phyloP scores from a whole-genome alignment of 2,888 invertebrate genomes.

The Acanthococcus lagerstroemiae region DNA sequence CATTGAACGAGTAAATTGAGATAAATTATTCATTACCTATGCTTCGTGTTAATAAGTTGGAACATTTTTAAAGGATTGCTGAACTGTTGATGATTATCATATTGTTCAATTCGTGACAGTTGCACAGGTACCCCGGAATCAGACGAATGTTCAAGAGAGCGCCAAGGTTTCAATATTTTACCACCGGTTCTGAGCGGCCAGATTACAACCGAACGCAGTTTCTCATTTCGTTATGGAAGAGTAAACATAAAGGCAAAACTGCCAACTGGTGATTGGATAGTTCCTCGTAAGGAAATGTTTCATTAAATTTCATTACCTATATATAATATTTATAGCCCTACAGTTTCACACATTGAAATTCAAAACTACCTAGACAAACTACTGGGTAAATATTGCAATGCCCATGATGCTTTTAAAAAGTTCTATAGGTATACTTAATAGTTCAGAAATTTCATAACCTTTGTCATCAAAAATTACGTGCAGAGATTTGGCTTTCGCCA shows the following conservation, averaged over 20 bases:
- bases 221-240: constrained; percentile 59
- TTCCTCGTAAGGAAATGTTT: constrained; percentile 50
- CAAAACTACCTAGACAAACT: too few relatives aligned
- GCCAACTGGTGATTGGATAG: constrained; percentile 66
- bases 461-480: background rate
- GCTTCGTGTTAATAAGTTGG: too few relatives aligned
- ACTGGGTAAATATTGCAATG: too few relatives aligned
- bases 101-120: constrained; percentile 1
- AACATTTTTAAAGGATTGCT: too few relatives aligned
- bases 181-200: constrained; percentile 59
- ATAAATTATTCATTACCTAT: too few relatives aligned
- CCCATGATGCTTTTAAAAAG: too few relatives aligned
- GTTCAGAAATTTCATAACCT: background rate
- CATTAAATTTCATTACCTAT: background rate
- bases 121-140: constrained; percentile 23
- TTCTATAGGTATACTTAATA: too few relatives aligned
- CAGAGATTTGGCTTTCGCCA: constrained; percentile 43
- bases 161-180: constrained; percentile 46
- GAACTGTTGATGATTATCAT: too few relatives aligned
- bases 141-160: constrained; percentile 17
- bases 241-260: constrained; percentile 60
- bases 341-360: too few relatives aligned
- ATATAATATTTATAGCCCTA: too few relatives aligned
- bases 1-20: constrained; percentile 13
- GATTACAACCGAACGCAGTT: constrained; percentile 51